A percentile compares a stretch with the other conserved stretches of the same genome.
These are phyloP conservation scores for Lycodopsis pacificus DNA, from an alignment of 2,797 vertebrate genomes.

Conservation along the genomic window DNA sequence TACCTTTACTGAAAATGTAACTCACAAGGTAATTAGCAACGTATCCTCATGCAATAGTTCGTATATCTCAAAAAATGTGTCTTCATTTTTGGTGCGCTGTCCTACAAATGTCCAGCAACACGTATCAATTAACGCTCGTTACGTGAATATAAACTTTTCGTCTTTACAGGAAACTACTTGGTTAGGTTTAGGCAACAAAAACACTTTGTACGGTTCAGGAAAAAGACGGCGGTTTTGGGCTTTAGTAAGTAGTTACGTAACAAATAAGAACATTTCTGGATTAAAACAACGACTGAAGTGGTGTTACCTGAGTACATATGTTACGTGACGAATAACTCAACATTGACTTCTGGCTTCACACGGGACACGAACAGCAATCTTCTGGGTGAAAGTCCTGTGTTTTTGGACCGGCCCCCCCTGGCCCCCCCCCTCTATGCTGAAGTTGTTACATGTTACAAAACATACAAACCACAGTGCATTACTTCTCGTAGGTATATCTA, in stretches of 20 bases:
- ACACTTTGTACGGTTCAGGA: neutral
- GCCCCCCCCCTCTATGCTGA: no score
- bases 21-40: neutral
- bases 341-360: no score
- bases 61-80: no score
- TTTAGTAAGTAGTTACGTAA: neutral
- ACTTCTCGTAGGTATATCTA: neutral
- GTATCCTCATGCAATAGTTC: neutral
- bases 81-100: neutral
- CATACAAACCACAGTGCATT: neutral
- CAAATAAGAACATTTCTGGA: neutral
- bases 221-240: neutral
- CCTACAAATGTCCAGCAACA: neutral
- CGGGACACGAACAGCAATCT: no score
- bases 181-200: neutral
- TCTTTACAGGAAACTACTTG: no score
- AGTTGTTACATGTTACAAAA: no score
- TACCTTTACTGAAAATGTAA: neutral
- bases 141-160: neutral
- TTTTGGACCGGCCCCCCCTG: no score
- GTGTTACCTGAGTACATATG: neutral
- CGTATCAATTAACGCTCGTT: neutral
- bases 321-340: neutral
- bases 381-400: no score
- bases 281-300: neutral